phyloP scores from a whole-genome alignment of 2,888 invertebrate genomes.

The Drosophila conformis region DNA sequence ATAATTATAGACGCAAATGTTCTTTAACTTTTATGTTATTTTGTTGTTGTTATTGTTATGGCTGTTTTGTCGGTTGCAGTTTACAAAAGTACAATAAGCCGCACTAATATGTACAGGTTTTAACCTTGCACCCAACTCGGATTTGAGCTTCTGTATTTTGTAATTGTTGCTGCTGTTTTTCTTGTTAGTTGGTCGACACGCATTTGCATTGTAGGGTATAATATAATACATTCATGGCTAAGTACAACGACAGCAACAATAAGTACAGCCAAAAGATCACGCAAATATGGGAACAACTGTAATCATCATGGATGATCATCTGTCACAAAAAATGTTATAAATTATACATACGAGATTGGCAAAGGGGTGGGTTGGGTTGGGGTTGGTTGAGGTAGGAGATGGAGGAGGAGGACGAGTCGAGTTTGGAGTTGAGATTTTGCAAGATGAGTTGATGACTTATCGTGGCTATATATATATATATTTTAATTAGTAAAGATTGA shows the following conservation, averaged over 20 bases:
- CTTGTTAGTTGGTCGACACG: constrained; percentile 45
- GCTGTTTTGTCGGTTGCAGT: constrained; percentile 34
- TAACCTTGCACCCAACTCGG: constrained; percentile 80
- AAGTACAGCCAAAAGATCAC: constrained; percentile 45
- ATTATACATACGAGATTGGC: constrained; percentile 77
- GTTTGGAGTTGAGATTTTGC: not conserved
- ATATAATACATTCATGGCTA: constrained; percentile 79
- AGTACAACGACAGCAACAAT: constrained; percentile 50
- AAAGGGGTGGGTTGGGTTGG: not conserved
- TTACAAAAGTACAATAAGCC: constrained; percentile 81
- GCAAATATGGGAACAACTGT: constrained; percentile 55
- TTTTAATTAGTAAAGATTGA: not conserved
- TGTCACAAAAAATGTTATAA: constrained; percentile 83
- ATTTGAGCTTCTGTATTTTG: constrained; percentile 26
- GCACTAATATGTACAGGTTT: constrained; percentile 75
- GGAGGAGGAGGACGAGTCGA: not conserved
- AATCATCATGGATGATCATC: constrained; percentile 63
- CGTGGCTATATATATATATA: not conserved
- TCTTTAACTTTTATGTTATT: constrained; percentile 29
- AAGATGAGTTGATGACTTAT: constrained; percentile 7
- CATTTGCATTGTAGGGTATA: constrained; percentile 76
- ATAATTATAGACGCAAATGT: constrained; percentile 76
- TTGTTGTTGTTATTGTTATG: constrained; percentile 32
- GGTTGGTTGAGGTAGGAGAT: too few species aligned
- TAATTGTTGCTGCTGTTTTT: constrained; percentile 29